phyloP scores from a whole-genome alignment of 1,140 invertebrate genomes.

The Dolichoris vasculosae region DNA sequence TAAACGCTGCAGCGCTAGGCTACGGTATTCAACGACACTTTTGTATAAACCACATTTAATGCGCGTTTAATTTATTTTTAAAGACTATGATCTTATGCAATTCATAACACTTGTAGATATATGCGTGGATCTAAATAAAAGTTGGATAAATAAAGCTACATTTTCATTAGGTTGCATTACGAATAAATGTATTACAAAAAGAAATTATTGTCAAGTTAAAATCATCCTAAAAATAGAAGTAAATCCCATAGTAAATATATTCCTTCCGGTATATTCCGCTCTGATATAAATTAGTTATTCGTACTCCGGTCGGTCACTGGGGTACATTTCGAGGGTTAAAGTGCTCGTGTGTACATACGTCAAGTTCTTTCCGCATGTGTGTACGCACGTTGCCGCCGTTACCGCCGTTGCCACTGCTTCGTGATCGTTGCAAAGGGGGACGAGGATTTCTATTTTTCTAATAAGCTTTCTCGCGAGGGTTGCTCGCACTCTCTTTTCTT shows the following conservation, averaged over 20 bases:
- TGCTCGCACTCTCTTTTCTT: not conserved
- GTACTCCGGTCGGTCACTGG: not conserved
- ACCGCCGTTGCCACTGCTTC: not conserved
- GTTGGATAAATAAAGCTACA: too few relatives aligned
- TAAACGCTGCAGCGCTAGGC: too few relatives aligned
- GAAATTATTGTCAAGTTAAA: not conserved
- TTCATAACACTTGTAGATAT: too few relatives aligned
- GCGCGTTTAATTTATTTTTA: too few relatives aligned
- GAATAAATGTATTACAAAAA: too few relatives aligned
- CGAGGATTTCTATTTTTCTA: slow-evolving; percentile 38
- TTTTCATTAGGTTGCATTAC: too few relatives aligned
- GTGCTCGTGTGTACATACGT: too few relatives aligned
- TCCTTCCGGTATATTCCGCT: not conserved
- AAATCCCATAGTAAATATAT: not conserved
- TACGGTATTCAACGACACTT: too few relatives aligned
- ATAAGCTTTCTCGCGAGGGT: slow-evolving; percentile 40
- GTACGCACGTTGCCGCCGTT: not conserved
- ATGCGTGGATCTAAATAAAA: too few relatives aligned
- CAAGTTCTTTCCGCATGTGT: not conserved
- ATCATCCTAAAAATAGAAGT: not conserved
- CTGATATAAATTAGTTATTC: not conserved
- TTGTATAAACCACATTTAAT: too few relatives aligned
- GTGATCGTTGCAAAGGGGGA: not conserved
- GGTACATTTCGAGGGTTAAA: not conserved
- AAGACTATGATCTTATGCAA: too few relatives aligned